Conservation (phyloP, 1,140 invertebrate genomes). For the Lepidurus apus region DNA sequence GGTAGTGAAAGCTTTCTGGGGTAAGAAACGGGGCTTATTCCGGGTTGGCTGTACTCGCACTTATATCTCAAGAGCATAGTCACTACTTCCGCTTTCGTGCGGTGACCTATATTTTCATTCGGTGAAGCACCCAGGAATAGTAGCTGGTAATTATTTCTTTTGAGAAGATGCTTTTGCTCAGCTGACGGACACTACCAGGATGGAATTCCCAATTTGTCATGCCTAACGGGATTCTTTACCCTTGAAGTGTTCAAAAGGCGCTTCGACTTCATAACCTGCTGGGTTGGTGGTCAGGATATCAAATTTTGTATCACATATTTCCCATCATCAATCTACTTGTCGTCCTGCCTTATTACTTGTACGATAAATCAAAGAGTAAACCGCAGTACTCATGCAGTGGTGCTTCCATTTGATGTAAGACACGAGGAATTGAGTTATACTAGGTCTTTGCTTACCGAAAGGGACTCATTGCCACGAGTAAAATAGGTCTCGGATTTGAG, state of each 20-base stretch:
- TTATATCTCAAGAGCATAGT: not conserved
- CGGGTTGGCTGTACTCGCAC: not conserved
- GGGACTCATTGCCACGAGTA: too few relatives aligned
- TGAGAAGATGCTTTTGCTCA: not conserved
- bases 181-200: not conserved
- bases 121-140: not conserved
- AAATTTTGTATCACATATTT: too few relatives aligned
- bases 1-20: not conserved
- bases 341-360: too few relatives aligned
- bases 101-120: not conserved
- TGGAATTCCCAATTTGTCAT: conserved; percentile 19
- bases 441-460: too few relatives aligned
- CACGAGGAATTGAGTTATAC: too few relatives aligned
- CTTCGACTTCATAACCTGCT: not conserved
- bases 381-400: too few relatives aligned
- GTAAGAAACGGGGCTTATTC: not conserved
- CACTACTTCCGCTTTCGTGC: not conserved
- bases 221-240: not conserved
- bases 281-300: not conserved
- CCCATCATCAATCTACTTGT: too few relatives aligned
- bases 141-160: not conserved
- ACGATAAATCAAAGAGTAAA: too few relatives aligned
- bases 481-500: too few relatives aligned
- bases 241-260: not conserved
- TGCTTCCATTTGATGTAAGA: too few relatives aligned